phyloP scores from a whole-genome alignment of 2,113 vertebrate species.

The Myodes glareolus region DNA sequence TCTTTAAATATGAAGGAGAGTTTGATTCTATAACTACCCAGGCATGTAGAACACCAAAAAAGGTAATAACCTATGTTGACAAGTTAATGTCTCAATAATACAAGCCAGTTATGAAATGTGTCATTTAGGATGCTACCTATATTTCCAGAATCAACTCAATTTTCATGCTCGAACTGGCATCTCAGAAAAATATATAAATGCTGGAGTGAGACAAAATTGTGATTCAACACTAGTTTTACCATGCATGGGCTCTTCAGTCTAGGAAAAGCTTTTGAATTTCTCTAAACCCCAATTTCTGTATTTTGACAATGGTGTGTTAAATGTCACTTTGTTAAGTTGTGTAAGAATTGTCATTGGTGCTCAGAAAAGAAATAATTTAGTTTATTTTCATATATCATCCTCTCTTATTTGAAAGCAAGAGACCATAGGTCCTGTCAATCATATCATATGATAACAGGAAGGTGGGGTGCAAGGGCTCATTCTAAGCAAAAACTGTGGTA shows the following conservation, averaged over 20 bases:
- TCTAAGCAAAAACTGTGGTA: neutral
- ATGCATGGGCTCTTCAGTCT: too few species aligned
- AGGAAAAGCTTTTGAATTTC: neutral
- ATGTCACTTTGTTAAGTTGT: neutral
- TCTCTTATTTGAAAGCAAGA: neutral
- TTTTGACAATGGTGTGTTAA: neutral
- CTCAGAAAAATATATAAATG: neutral
- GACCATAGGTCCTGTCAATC: neutral
- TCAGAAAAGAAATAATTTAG: neutral
- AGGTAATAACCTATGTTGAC: constrained; percentile 41
- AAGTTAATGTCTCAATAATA: constrained; percentile 57
- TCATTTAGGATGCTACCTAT: constrained; percentile 43
- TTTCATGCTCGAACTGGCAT: constrained; percentile 40
- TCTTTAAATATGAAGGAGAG: constrained; percentile 66
- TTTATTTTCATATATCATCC: neutral
- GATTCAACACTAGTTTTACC: neutral
- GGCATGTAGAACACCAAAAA: constrained; percentile 3
- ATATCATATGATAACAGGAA: neutral
- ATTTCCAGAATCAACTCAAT: constrained; percentile 35
- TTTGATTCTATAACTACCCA: constrained; percentile 48
- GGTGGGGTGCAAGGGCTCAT: neutral
- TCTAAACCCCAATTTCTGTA: neutral
- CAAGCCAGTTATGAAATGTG: constrained; percentile 48
- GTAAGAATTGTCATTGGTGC: neutral
- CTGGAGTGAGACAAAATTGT: neutral